These are phyloP conservation scores for Ataeniobius toweri DNA, from an alignment of 2,797 vertebrate species.

Conservation along the genomic window DNA sequence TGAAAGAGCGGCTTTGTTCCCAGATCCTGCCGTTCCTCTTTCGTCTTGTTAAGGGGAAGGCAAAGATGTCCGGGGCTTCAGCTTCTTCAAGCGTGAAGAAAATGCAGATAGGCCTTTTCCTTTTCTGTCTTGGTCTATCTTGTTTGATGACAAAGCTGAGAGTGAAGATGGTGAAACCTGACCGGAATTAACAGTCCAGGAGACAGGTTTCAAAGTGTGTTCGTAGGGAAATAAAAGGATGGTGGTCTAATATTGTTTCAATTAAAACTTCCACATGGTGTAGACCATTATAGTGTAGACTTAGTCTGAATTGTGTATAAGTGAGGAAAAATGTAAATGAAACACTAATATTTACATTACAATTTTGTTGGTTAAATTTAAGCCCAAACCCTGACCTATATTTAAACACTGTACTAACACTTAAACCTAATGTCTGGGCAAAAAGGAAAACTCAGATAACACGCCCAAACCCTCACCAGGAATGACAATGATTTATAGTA, in stretches of 20 bases:
- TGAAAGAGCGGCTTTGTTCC: constrained; percentile 68
- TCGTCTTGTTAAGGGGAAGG: constrained; percentile 34
- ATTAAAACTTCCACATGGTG: background rate
- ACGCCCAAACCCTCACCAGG: too few species aligned
- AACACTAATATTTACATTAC: background rate
- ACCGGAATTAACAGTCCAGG: background rate
- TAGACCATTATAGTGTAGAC: too few species aligned
- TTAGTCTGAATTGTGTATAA: background rate
- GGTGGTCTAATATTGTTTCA: constrained; percentile 4
- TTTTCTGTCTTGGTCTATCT: constrained; percentile 20
- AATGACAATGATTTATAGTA: background rate
- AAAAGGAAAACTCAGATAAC: background rate
- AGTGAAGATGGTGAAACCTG: constrained; percentile 10
- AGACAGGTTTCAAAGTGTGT: background rate
- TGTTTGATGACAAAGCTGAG: constrained; percentile 30
- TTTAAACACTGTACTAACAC: background rate
- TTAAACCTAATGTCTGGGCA: background rate
- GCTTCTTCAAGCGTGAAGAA: constrained; percentile 41
- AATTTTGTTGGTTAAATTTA: background rate
- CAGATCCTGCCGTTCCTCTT: constrained; percentile 55
- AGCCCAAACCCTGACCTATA: too few species aligned
- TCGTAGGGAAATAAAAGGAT: background rate
- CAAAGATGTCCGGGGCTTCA: constrained; percentile 50
- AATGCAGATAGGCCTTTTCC: constrained; percentile 37
- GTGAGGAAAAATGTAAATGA: background rate